These are phyloP conservation scores for Xiphias gladius DNA, from an alignment of 2,113 vertebrate genomes.

Conservation along the genomic window DNA sequence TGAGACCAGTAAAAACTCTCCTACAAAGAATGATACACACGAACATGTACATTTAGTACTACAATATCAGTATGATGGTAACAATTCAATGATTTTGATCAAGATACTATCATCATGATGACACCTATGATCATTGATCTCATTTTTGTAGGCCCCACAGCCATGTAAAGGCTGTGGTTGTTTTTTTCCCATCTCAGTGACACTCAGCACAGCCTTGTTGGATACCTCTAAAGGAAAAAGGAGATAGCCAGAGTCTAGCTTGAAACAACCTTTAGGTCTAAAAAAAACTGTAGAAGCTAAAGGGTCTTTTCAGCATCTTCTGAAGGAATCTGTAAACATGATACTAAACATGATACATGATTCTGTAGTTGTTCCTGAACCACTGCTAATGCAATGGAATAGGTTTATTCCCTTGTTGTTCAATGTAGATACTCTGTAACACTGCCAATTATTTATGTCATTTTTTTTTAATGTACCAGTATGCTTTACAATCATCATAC, in stretches of 20 bases:
- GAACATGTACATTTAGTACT: not conserved
- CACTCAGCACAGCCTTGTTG: conserved; percentile 83
- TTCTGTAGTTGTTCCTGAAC: no score
- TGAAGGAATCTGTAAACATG: no score
- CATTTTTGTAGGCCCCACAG: not conserved
- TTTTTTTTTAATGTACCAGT: no score
- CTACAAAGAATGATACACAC: not conserved
- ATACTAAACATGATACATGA: no score
- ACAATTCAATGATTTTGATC: not conserved
- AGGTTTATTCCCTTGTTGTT: no score
- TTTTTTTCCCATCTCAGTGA: conserved; percentile 84
- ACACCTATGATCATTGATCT: not conserved
- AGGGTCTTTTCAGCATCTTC: not conserved
- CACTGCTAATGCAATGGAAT: no score
- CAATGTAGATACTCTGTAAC: not conserved
- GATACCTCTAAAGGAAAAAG: conserved; percentile 72
- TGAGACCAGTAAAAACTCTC: not conserved
- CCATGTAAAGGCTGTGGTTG: no score
- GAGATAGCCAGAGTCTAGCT: not conserved
- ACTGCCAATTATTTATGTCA: not conserved
- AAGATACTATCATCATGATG: not conserved
- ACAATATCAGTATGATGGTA: not conserved
- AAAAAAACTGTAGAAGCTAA: not conserved
- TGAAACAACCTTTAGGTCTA: not conserved
- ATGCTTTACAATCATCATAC: no score